Evolutionary conservation across 2,888 invertebrate genomes (phyloP), one percentile per base, ranked within the genome.

Genomic region (Siphlonurus alternatus): DNA sequence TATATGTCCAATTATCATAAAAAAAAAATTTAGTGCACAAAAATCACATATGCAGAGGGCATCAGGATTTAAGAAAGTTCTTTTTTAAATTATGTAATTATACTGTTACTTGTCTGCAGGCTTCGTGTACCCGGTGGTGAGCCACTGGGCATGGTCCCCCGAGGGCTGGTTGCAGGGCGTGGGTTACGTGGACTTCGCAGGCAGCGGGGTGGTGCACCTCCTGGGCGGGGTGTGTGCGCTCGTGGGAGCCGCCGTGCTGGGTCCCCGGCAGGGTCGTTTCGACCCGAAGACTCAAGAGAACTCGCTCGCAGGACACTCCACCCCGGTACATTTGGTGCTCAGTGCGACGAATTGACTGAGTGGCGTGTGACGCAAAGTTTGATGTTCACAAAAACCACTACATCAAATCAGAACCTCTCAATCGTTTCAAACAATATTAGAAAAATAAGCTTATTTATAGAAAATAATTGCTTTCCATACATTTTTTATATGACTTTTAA

Each of bases 201-300:
- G 80, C 10, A 76, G 78, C 66, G 80, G 80, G 23, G 74, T 77
- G 1, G 79, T 81, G 0, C 80, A 80, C 69, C 70, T 78, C 3
- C 70, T 76, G 23, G 78, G 77, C n/a, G 79, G 79, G 2, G 70
- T 72, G 2, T 71, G 72, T 60, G 72, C 73, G 1, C 70, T 75
- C 24, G 68, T 74, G 0, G 75, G 70, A 1, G 76, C 78, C 2
- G 65, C 73, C 10, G 69, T 80, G 20, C 71, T 81, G 22, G 81
- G 80, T 1, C 56, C 56, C 7, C 56, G 56, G 5, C n/a, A 7
- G 19, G 56, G 56, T 18, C 56, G 56, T 22, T 56, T 56, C 20
- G 56, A 56, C 22, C n/a, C 7, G n/a, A 5, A 7, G 19, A 7
- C 5, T n/a, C 56, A 56, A 3, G 22, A 56, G 7, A 22, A 5